Evolutionary conservation across 2,797 vertebrate species (phyloP).

Genomic region (Silurus aristotelis): DNA sequence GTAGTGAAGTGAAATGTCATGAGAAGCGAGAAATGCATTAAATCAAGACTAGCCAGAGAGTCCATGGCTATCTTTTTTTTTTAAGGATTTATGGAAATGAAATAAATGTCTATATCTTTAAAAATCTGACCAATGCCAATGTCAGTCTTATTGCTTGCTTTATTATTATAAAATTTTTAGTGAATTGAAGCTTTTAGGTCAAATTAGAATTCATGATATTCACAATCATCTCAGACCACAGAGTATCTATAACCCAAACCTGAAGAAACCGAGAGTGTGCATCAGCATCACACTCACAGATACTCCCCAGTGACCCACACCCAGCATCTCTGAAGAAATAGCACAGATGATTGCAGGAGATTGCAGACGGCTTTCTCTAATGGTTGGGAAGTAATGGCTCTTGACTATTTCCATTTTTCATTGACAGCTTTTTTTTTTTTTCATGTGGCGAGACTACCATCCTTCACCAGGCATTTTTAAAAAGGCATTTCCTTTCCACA

Average conservation of each 20-base stretch:
- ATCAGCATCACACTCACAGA: conserved; percentile 43
- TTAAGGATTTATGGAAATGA: conserved; percentile 7
- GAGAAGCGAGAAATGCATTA: neutral
- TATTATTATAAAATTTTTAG: conserved; percentile 9
- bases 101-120: conserved; percentile 21
- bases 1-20: conserved; percentile 16
- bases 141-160: neutral
- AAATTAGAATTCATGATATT: conserved; percentile 17
- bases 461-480: conserved; percentile 22
- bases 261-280: conserved; percentile 37
- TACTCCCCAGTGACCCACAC: conserved; percentile 60
- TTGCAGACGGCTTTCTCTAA: conserved; percentile 67
- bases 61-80: conserved; percentile 1
- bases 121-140: conserved; percentile 8
- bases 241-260: conserved; percentile 23
- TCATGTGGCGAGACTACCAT: conserved; percentile 26
- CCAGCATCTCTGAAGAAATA: conserved; percentile 65
- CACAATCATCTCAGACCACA: conserved; percentile 22
- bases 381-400: conserved; percentile 68
- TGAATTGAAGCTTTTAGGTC: conserved; percentile 12
- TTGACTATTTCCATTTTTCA: conserved; percentile 68
- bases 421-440: conserved; percentile 50
- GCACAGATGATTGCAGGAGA: conserved; percentile 66
- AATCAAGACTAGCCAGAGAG: conserved; percentile 4
- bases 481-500: conserved; percentile 29